These are phyloP conservation scores for Alviniconcha marisindica DNA, from an alignment of 1,140 invertebrate species.

Conservation along the genomic window DNA sequence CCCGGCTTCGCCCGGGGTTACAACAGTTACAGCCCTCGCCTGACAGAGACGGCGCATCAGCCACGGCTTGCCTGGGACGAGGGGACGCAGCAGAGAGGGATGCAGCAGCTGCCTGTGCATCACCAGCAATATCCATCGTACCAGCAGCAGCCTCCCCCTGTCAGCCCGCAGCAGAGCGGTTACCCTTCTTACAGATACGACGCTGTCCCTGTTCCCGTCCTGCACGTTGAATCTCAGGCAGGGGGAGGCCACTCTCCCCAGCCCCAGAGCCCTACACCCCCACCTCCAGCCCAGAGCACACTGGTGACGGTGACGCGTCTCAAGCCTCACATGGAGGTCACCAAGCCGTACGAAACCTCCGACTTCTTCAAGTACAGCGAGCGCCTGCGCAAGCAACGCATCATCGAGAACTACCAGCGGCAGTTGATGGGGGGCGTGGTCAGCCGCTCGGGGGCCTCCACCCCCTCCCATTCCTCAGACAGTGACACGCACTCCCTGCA, in stretches of 20 bases:
- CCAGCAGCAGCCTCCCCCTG: not conserved
- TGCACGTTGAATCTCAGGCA: conserved; percentile 24
- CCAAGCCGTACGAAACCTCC: conserved; percentile 97
- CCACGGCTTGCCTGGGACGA: conserved; percentile 9
- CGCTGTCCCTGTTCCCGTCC: conserved; percentile 17
- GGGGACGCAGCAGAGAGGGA: not conserved
- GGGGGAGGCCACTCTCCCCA: conserved; percentile 28
- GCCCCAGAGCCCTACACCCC: conserved; percentile 40
- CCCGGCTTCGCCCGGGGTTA: not conserved
- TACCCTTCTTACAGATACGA: not conserved
- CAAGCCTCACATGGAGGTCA: conserved; percentile 88
- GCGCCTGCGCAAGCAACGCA: conserved; percentile 85
- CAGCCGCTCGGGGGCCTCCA: conserved; percentile 53
- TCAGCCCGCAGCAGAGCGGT: not conserved
- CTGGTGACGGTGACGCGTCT: conserved; percentile 63
- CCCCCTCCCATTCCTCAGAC: conserved; percentile 61
- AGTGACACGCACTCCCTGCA: conserved; percentile 50
- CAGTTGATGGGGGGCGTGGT: conserved; percentile 59
- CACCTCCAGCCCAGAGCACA: conserved; percentile 50
- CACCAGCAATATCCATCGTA: conserved; percentile 7
- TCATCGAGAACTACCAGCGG: conserved; percentile 64
- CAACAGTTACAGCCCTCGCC: conserved; percentile 33
- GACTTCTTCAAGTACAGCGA: conserved; percentile 99
- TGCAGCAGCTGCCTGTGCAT: conserved; percentile 14
- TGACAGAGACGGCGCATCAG: conserved; percentile 16